Evolutionary conservation across 2,113 vertebrate species (phyloP), one percentile per base, ranked within the genome.

Genomic region (Notothenia coriiceps): DNA sequence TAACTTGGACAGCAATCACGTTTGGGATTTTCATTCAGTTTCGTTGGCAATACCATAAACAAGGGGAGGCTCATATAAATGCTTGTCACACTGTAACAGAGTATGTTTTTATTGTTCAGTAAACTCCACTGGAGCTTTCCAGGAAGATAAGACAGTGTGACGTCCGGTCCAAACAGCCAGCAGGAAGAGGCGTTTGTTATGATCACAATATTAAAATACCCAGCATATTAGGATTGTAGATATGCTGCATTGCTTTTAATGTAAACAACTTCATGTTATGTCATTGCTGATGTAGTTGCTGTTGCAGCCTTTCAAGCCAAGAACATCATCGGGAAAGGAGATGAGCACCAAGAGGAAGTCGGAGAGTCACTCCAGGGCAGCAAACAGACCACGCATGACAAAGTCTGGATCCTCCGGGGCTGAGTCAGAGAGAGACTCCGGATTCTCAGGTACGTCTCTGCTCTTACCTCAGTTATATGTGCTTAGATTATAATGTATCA

Each of bases 381-480:
- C 54, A 6, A 83, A 63, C 80, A 89, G 84, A 69, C 84, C 82
- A 2, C 85, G 57, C 72, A 70, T 62, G 74, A 90, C 84, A 83
- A 93, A 91, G 89, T 70, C 84, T 10, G 69, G 82, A 12, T 46
- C 17, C 59, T 82, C 84, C 10, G 86, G 70, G 46, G 33, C 70
- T 0, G 97, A 97, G 43, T 96, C 96, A 7, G 97, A 98, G 92
- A 96, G 97, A 86, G 97, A 98, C 93, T 98, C 97, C 0, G 97
- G 97, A 67, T 98, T 98, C 86, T 98, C 97, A 96, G 97, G 97
- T 98, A 40, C n/a, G 82, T 15, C 3, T 22, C 20, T 25, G 10
- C 5, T 60, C 57, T 46, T 49, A 4, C 2, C 14, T 1, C 46
- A 22, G 4, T 20, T 46, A 35, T 12, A 14, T 43, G 3, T 50